A percentile compares a stretch with the other conserved stretches of the same genome.
Conservation (phyloP, 2,888 invertebrate genomes). For the Eristalis arbustorum region DNA sequence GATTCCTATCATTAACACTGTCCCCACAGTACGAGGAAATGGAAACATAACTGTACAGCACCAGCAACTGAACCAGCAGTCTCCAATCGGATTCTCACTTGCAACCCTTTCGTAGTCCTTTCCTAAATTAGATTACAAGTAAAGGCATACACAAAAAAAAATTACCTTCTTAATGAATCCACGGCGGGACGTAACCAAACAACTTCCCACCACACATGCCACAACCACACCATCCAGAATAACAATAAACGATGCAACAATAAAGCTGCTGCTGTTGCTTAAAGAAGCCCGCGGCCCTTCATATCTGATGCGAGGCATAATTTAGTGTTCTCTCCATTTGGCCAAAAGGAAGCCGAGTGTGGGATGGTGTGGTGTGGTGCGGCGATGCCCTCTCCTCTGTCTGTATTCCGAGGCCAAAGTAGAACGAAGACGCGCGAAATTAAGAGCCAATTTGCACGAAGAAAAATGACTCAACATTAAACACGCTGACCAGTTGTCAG, state of each 20-base stretch:
- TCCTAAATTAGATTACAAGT: conserved; percentile 59
- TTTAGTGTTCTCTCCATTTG: conserved; percentile 54
- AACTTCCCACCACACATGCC: conserved; percentile 66
- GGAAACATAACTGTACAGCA: conserved; percentile 18
- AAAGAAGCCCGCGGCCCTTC: conserved; percentile 61
- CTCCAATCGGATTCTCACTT: conserved; percentile 1
- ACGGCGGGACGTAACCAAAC: conserved; percentile 55
- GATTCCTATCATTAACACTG: conserved; percentile 60
- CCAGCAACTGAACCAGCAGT: neutral
- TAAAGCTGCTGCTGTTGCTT: conserved; percentile 32
- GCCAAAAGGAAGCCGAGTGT: conserved; percentile 50
- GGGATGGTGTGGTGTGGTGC: conserved; percentile 61
- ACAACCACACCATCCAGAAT: conserved; percentile 54
- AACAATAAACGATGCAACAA: conserved; percentile 53
- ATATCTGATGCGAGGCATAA: conserved; percentile 68
- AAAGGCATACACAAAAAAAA: conserved; percentile 27
- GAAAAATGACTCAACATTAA: conserved; percentile 69
- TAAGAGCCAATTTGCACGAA: conserved; percentile 70
- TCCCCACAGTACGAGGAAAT: conserved; percentile 23
- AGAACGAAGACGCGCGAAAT: conserved; percentile 64
- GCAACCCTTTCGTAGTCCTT: conserved; percentile 46
- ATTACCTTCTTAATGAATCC: conserved; percentile 58
- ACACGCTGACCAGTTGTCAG: conserved; percentile 69
- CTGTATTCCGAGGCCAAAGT: conserved; percentile 35
- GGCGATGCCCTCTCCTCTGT: conserved; percentile 6